phyloP scores from a whole-genome alignment of 1,140 invertebrate genomes.

The Eueides isabella region DNA sequence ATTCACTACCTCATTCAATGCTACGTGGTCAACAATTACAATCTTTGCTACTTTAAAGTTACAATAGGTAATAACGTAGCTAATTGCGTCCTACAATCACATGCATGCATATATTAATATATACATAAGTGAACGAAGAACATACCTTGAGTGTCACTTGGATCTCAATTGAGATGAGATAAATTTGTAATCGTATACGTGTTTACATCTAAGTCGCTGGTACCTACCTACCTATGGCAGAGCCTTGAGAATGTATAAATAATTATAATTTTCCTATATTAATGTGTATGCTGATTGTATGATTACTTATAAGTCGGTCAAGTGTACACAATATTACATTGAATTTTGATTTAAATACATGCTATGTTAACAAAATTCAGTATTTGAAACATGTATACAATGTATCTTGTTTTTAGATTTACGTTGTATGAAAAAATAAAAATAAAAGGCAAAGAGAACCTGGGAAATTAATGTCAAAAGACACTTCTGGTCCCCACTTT shows the following conservation, averaged over 20 bases:
- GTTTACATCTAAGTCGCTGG: conserved; percentile 26
- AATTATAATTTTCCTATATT: conserved; percentile 25
- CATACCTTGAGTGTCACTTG: conserved; percentile 28
- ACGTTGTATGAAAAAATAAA: no score
- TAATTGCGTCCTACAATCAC: conserved; percentile 27
- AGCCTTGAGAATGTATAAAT: conserved; percentile 32
- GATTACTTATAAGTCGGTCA: conserved; percentile 31
- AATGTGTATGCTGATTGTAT: conserved; percentile 6
- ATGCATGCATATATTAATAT: background rate
- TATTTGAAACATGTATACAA: background rate
- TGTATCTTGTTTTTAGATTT: no score
- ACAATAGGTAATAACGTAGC: conserved; percentile 5
- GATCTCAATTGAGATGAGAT: conserved; percentile 32
- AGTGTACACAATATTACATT: conserved; percentile 21
- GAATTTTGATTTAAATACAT: background rate
- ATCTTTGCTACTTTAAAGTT: background rate
- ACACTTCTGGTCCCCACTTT: no score
- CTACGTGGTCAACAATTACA: background rate
- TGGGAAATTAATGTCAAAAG: no score
- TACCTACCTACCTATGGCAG: background rate
- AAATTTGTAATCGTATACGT: conserved; percentile 37
- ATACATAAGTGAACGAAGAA: background rate
- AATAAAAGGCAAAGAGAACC: no score
- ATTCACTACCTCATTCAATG: background rate
- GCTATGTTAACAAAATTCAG: background rate